phyloP scores from a whole-genome alignment of 2,888 invertebrate species.

The Hyposoter didymator region DNA sequence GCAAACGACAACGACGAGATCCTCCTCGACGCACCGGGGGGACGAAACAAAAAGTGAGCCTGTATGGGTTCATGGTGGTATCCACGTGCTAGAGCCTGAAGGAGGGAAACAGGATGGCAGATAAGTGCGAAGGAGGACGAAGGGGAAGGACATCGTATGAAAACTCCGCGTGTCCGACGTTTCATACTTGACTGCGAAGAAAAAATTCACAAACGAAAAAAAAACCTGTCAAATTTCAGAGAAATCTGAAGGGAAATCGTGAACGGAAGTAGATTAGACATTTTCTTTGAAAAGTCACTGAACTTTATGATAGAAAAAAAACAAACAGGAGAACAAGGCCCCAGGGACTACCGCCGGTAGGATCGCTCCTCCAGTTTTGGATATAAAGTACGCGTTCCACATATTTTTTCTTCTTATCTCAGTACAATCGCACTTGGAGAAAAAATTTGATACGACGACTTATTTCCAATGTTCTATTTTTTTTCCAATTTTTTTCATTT shows the following conservation, averaged over 20 bases:
- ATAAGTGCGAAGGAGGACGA: constrained; percentile 70
- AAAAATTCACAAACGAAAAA: constrained; percentile 61
- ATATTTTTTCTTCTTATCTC: constrained; percentile 21
- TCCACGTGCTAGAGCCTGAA: constrained; percentile 56
- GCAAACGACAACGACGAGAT: constrained; percentile 66
- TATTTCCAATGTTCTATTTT: constrained; percentile 19
- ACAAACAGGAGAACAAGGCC: constrained; percentile 57
- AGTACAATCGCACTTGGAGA: constrained; percentile 18
- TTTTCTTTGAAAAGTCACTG: constrained; percentile 38
- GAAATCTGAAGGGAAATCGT: constrained; percentile 30
- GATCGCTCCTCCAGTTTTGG: constrained; percentile 80
- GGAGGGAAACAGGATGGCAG: constrained; percentile 68
- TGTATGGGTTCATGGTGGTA: constrained; percentile 55
- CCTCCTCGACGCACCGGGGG: constrained; percentile 61
- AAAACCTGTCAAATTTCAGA: constrained; percentile 59
- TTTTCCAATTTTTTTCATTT: neutral
- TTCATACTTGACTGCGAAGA: constrained; percentile 52
- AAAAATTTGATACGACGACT: neutral
- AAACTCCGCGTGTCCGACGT: constrained; percentile 51
- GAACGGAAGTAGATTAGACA: neutral
- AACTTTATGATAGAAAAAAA: constrained; percentile 58
- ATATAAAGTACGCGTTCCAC: constrained; percentile 50
- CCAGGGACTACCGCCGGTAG: constrained; percentile 80
- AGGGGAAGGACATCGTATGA: constrained; percentile 55
- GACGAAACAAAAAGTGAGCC: constrained; percentile 61